phyloP scores from a whole-genome alignment of 1,140 invertebrate genomes.

The Drosophila sp. region DNA sequence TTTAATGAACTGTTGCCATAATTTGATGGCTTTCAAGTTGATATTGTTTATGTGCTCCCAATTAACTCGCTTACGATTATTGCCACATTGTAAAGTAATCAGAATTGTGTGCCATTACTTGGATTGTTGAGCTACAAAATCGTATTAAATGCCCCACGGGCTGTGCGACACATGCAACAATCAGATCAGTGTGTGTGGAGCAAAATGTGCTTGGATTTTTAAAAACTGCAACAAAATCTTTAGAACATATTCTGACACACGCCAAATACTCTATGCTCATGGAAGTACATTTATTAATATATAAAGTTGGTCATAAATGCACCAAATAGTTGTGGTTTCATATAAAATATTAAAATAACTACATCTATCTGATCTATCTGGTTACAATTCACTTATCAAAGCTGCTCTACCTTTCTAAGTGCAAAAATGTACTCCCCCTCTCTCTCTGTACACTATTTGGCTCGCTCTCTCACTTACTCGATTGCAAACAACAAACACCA shows the following conservation, averaged over 20 bases:
- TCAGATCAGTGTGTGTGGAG: constrained; percentile 12
- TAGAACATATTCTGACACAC: not conserved
- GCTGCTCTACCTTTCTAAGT: not conserved
- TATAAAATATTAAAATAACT: not conserved
- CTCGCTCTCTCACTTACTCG: not conserved
- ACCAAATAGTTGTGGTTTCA: not conserved
- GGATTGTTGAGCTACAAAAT: constrained; percentile 17
- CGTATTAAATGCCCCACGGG: constrained; percentile 8
- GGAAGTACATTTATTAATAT: no score
- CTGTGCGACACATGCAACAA: constrained; percentile 34
- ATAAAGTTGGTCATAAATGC: no score
- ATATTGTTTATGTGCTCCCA: constrained; percentile 50
- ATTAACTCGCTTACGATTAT: constrained; percentile 49
- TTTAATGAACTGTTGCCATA: constrained; percentile 63
- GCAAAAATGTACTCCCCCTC: not conserved
- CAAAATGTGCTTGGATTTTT: constrained; percentile 13
- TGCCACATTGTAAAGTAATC: constrained; percentile 34
- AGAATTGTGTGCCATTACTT: constrained; percentile 8
- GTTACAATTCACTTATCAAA: not conserved
- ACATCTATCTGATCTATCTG: not conserved
- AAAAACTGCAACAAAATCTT: not conserved
- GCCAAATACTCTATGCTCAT: constrained; percentile 16
- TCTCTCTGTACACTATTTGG: no score
- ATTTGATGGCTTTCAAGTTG: constrained; percentile 56
- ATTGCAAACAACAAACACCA: constrained; percentile 49